phyloP scores from a whole-genome alignment of 2,888 invertebrate species.

The Andricus curvator region DNA sequence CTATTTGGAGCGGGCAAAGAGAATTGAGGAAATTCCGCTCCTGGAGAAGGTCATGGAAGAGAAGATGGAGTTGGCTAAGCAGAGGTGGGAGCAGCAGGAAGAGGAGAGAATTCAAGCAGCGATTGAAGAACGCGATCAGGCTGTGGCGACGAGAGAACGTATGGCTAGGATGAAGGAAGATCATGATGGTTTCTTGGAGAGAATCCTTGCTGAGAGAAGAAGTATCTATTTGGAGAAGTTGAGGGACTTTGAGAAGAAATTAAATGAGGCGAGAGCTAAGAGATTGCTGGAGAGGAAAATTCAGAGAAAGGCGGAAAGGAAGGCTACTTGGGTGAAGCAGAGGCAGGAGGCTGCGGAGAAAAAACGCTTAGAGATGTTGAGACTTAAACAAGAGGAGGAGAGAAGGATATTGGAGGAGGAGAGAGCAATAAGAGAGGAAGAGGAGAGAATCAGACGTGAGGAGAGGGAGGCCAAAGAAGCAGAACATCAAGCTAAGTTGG shows the following conservation, averaged over 20 bases:
- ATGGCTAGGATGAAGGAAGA: conserved; percentile 90
- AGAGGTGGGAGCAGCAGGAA: conserved; percentile 96
- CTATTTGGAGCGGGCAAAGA: conserved; percentile 96
- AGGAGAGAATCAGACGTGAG: conserved; percentile 82
- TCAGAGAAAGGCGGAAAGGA: conserved; percentile 84
- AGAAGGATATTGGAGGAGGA: conserved; percentile 77
- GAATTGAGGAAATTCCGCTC: conserved; percentile 95
- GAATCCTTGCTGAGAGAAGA: conserved; percentile 87
- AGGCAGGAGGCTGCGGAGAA: conserved; percentile 19
- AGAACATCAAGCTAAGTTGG: conserved; percentile 84
- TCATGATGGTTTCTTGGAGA: conserved; percentile 87
- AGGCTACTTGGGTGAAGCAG: conserved; percentile 70
- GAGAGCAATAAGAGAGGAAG: conserved; percentile 70
- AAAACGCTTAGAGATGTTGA: conserved; percentile 82
- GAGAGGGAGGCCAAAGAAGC: conserved; percentile 81
- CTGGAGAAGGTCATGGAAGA: conserved; percentile 92
- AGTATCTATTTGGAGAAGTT: conserved; percentile 82
- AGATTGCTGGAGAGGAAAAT: conserved; percentile 80
- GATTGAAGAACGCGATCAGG: conserved; percentile 88
- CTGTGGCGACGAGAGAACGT: conserved; percentile 90
- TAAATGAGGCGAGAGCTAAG: conserved; percentile 84
- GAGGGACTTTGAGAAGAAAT: conserved; percentile 85
- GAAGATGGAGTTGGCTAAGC: conserved; percentile 89
- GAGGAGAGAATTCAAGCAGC: conserved; percentile 89
- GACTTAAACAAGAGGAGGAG: conserved; percentile 82